Evolutionary conservation across 2,888 invertebrate genomes (phyloP).

Genomic region (Lagria hirta): DNA sequence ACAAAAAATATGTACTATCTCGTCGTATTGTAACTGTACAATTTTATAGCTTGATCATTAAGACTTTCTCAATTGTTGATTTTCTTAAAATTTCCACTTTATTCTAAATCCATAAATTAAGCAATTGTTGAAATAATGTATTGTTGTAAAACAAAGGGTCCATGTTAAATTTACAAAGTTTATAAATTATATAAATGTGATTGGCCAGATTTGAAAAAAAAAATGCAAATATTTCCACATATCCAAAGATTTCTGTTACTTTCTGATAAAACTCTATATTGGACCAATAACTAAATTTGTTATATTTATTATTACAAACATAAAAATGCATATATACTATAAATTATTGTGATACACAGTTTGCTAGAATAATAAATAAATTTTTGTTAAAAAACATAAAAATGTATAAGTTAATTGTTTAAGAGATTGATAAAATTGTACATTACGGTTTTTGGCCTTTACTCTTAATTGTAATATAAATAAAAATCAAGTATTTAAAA

Average conservation of each 20-base stretch:
- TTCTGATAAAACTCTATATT: neutral
- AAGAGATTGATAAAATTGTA: conserved; percentile 16
- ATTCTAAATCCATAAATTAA: no score
- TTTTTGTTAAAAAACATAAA: conserved; percentile 7
- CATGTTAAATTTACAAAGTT: conserved; percentile 30
- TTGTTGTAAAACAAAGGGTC: conserved; percentile 27
- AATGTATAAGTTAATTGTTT: conserved; percentile 18
- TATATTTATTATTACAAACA: conserved; percentile 11
- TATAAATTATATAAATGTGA: conserved; percentile 12
- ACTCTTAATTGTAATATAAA: conserved; percentile 27
- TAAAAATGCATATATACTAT: conserved; percentile 15
- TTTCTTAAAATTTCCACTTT: conserved; percentile 7
- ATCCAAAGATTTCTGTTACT: conserved; percentile 3
- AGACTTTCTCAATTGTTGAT: conserved; percentile 18
- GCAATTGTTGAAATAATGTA: conserved; percentile 24
- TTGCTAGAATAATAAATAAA: conserved; percentile 21
- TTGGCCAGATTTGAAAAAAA: conserved; percentile 12
- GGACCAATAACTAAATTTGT: conserved; percentile 21
- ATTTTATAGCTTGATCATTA: conserved; percentile 7
- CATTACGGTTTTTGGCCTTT: conserved; percentile 28
- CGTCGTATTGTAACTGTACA: neutral
- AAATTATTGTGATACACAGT: conserved; percentile 27
- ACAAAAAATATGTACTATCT: conserved; percentile 16
- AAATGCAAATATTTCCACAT: conserved; percentile 8
- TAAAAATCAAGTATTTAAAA: conserved; percentile 13